A percentile compares a stretch with the other conserved stretches of the same genome.
Conservation (phyloP, 2,797 vertebrate genomes). For the Etheostoma nigrum region DNA sequence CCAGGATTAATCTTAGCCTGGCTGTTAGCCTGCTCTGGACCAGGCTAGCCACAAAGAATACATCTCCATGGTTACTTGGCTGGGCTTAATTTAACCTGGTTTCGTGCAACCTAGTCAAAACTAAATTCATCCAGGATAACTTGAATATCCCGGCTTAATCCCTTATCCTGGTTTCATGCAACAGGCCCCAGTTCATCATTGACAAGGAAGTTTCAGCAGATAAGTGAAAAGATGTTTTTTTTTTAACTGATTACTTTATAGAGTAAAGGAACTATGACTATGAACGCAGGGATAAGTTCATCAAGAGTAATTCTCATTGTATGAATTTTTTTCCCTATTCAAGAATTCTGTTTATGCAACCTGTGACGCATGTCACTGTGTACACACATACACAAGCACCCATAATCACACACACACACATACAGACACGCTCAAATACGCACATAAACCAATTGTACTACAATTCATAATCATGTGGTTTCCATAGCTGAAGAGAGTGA, state of each 20-base stretch:
- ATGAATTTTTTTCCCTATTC: slow-evolving; percentile 12
- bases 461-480: slow-evolving; percentile 62
- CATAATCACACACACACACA: slow-evolving; percentile 13
- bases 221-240: slow-evolving; percentile 31
- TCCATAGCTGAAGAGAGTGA: slow-evolving; percentile 54
- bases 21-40: too few species aligned
- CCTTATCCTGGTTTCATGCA: too few species aligned
- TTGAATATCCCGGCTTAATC: too few species aligned
- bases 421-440: slow-evolving; percentile 22
- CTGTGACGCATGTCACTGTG: slow-evolving; percentile 12
- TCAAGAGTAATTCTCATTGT: not conserved
- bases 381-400: slow-evolving; percentile 15
- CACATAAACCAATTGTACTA: slow-evolving; percentile 39
- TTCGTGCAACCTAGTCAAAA: too few species aligned
- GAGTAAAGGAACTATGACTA: not conserved
- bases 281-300: slow-evolving; percentile 17
- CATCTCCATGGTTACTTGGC: too few species aligned
- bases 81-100: too few species aligned
- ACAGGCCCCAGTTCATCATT: not conserved
- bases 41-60: too few species aligned
- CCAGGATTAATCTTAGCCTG: too few species aligned
- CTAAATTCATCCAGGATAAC: too few species aligned
- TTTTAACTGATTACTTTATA: not conserved
- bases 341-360: slow-evolving; percentile 36
- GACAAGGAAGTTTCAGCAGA: slow-evolving; percentile 41